Base-by-base conservation (phyloP, 2,888 invertebrate genomes). In the Lamellibrachia columna region DNA sequence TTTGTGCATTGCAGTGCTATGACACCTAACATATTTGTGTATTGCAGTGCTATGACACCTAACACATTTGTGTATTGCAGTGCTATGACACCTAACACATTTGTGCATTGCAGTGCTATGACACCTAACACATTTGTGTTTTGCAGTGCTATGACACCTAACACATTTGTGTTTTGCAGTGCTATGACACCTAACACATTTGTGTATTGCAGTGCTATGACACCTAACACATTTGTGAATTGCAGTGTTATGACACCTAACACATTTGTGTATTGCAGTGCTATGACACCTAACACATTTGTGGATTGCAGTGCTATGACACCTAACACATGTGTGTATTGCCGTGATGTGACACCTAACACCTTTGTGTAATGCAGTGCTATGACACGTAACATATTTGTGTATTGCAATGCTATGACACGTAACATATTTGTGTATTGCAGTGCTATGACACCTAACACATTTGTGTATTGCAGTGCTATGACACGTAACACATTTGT, bases 131-230 rank as follows among this genome's bases (percentile, higher is more conserved):
- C 15, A 11, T 15, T 75, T 15, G 22, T 75, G 75, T 22, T 0
- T 11, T 75, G 75, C 15, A 15, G 22, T 75, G 15, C 22, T 6
- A 75, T 22, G 15, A 1, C 75, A 6, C 75, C 15, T 22, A 15
- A 11, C 75, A 15, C 22, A 22, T 15, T 11, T 22, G 40, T 75
- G 15, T 75, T 4, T 75, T 95, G 75, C 95, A 96, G 96, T 93
- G 15, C 28, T 28, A 28, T 28, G 28, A 28, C 28, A 28, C 28
- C 15, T 60, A 60, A 60, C 11, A 60, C 22, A 4, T 11, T 15
- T 60, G 60, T 60, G 15, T 60, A 4, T 60, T 15, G 60, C 9
- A 60, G 0, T 60, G 22, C 60, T 75, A 75, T 22, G 75, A 22
- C 22, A 22, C 75, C 3, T 15, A 75, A 75, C 75, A 75, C 75